phyloP scores from a whole-genome alignment of 2,113 vertebrate genomes.

The Pantherophis guttatus region DNA sequence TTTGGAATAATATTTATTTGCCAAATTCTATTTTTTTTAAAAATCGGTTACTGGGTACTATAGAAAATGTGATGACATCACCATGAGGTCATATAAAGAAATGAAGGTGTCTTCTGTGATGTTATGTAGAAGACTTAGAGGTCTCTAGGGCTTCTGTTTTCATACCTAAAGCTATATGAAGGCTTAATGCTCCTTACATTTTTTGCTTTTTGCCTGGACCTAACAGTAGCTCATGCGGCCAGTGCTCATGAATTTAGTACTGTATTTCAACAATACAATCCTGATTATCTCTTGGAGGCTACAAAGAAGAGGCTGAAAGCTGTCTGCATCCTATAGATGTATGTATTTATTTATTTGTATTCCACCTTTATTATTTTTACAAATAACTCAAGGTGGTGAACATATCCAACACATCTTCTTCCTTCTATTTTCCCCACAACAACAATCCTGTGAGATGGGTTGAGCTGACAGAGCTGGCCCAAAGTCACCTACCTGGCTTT shows the following conservation, averaged over 20 bases:
- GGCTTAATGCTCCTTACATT: not conserved
- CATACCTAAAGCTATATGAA: not conserved
- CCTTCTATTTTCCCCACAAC: not conserved
- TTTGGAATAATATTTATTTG: not conserved
- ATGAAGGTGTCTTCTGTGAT: not conserved
- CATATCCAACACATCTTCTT: not conserved
- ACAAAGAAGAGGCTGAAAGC: not conserved
- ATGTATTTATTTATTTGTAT: not conserved
- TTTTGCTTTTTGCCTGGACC: not conserved
- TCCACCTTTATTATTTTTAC: not conserved
- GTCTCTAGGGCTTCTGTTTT: not conserved
- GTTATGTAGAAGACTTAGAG: not conserved
- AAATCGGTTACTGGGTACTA: not conserved
- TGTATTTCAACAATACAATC: not conserved
- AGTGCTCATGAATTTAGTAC: not conserved
- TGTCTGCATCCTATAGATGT: not conserved
- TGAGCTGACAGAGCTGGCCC: not conserved
- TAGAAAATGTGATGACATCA: not conserved
- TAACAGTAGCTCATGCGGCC: not conserved
- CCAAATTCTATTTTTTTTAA: not conserved
- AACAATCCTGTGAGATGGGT: not conserved
- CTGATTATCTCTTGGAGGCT: not conserved
- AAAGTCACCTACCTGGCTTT: not conserved
- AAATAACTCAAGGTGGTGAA: not conserved
- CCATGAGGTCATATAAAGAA: not conserved